These are phyloP conservation scores for Arrhopalites spinosus DNA, from an alignment of 2,888 invertebrate species.

Conservation along the genomic window DNA sequence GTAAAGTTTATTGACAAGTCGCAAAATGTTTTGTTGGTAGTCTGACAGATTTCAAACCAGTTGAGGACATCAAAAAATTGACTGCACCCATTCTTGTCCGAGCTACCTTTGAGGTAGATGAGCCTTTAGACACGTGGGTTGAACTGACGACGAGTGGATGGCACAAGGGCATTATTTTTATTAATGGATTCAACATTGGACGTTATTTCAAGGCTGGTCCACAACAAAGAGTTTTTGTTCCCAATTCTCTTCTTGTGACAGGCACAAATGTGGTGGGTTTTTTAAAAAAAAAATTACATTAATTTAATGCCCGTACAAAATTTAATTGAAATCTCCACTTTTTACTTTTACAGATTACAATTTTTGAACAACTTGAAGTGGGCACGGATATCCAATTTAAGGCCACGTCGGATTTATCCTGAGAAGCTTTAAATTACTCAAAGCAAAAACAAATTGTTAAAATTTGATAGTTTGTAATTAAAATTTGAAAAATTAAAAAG, in stretches of 20 bases:
- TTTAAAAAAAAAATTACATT: slow-evolving; percentile 51
- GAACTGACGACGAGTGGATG: slow-evolving; percentile 68
- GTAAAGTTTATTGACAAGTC: no score
- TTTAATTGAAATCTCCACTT: no score
- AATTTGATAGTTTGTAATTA: no score
- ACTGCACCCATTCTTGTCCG: slow-evolving; percentile 66
- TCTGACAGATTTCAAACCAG: neutral
- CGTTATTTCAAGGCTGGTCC: slow-evolving; percentile 85
- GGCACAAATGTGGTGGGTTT: slow-evolving; percentile 66
- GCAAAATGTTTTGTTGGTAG: neutral
- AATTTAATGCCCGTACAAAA: neutral
- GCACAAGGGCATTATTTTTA: slow-evolving; percentile 76
- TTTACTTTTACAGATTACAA: slow-evolving; percentile 51
- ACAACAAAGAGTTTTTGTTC: slow-evolving; percentile 79
- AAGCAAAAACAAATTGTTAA: no score
- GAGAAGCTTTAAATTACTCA: no score
- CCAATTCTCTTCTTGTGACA: slow-evolving; percentile 70
- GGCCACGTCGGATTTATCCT: neutral
- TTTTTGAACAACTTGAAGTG: slow-evolving; percentile 53
- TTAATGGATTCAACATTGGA: slow-evolving; percentile 85
- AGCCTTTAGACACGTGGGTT: slow-evolving; percentile 75
- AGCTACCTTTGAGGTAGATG: slow-evolving; percentile 61
- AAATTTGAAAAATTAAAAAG: no score
- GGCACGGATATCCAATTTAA: neutral
- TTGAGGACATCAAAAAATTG: neutral